phyloP scores from a whole-genome alignment of 2,797 vertebrate species.

The Myotis planiceps region DNA sequence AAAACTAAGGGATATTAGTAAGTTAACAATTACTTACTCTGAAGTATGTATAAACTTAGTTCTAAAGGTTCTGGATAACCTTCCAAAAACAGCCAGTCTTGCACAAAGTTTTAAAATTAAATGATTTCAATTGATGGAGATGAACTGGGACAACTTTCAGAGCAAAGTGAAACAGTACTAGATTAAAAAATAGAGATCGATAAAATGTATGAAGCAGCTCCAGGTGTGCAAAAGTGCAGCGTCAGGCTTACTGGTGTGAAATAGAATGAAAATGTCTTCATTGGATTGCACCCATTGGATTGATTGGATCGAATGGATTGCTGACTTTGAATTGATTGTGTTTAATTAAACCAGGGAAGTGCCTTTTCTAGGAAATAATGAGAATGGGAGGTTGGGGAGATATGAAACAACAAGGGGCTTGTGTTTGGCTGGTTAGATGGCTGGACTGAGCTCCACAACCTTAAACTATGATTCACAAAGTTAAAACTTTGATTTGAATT shows the following conservation, averaged over 20 bases:
- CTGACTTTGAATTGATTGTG: background rate
- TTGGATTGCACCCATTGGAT: background rate
- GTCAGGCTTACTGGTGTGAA: background rate
- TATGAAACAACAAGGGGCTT: background rate
- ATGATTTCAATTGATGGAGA: background rate
- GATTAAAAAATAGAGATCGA: background rate
- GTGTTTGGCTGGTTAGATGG: background rate
- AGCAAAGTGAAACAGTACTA: background rate
- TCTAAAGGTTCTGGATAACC: background rate
- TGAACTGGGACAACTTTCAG: background rate
- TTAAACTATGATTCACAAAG: background rate
- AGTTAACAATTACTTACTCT: background rate
- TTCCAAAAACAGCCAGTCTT: background rate
- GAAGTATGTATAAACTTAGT: background rate
- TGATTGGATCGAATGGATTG: background rate
- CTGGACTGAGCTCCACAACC: background rate
- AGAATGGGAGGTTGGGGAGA: background rate
- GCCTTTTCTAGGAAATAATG: background rate
- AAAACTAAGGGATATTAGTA: background rate
- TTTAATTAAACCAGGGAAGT: background rate
- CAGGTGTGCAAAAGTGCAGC: background rate
- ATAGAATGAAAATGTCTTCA: background rate
- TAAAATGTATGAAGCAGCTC: background rate
- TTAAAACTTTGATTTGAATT: background rate
- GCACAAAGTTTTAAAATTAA: constrained; percentile 22